Evolutionary conservation across 1,140 invertebrate species (phyloP).

Genomic region (Paraescarpia echinospica): DNA sequence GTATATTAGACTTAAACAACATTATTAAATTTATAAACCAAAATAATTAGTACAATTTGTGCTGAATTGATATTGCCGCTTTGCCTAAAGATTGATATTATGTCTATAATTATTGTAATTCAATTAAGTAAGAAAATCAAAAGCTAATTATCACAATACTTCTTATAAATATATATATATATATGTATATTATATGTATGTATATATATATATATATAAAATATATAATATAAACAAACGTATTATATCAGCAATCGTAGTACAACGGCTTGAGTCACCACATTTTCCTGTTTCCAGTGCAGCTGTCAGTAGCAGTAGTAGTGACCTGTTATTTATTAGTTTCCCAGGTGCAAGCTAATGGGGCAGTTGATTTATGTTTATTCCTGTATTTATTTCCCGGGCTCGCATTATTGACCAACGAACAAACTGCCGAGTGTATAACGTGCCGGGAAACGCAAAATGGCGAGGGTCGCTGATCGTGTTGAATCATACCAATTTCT

Average conservation of each 20-base stretch:
- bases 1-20: background rate
- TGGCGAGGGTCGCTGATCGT: background rate
- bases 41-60: background rate
- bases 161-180: too few species aligned
- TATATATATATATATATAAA: too few species aligned
- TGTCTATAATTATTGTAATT: too few species aligned
- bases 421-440: background rate
- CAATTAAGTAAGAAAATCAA: too few species aligned
- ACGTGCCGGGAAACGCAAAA: background rate
- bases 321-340: background rate
- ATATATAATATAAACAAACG: background rate
- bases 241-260: background rate
- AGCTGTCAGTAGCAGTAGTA: background rate
- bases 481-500: background rate
- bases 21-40: background rate
- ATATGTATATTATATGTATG: too few species aligned
- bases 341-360: background rate
- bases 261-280: background rate
- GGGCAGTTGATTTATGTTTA: background rate
- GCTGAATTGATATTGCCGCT: background rate
- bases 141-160: too few species aligned
- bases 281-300: background rate
- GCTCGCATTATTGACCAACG: background rate
- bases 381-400: background rate
- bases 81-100: too few species aligned